These are phyloP conservation scores for Cryptocephalus moraei DNA, from an alignment of 2,888 invertebrate genomes.

Conservation along the genomic window DNA sequence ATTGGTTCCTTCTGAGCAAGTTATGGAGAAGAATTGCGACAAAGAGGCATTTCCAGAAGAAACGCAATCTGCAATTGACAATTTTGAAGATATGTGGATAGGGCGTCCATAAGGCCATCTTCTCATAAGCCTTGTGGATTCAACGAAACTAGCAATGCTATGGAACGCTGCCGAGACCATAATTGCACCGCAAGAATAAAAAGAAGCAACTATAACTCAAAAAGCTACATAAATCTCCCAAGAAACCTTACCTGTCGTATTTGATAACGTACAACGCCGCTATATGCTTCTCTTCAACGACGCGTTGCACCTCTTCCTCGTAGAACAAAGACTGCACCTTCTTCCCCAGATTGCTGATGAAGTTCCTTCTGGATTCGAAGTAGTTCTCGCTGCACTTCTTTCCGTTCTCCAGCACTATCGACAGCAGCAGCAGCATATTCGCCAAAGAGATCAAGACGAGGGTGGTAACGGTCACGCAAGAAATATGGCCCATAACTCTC, in stretches of 20 bases:
- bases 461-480: conserved; percentile 19
- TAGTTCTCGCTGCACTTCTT: conserved; percentile 10
- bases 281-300: conserved; percentile 6
- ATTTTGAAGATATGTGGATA: too few species aligned
- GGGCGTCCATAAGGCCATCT: too few species aligned
- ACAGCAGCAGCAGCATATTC: conserved; percentile 18
- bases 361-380: conserved; percentile 1
- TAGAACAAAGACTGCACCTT: conserved; percentile 2
- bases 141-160: too few species aligned
- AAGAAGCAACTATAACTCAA: too few species aligned
- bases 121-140: too few species aligned
- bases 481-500: conserved; percentile 9
- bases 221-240: not conserved
- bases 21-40: too few species aligned
- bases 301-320: not conserved
- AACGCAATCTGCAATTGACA: too few species aligned
- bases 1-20: too few species aligned
- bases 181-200: too few species aligned
- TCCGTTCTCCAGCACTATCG: conserved; percentile 15
- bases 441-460: conserved; percentile 19
- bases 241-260: conserved; percentile 4
- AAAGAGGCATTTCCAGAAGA: too few species aligned
- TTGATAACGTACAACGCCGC: conserved; percentile 7
- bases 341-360: conserved; percentile 1
- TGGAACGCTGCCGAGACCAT: too few species aligned